Conservation (phyloP, 2,113 vertebrate species). For the Phylloscopus trochiloides region DNA sequence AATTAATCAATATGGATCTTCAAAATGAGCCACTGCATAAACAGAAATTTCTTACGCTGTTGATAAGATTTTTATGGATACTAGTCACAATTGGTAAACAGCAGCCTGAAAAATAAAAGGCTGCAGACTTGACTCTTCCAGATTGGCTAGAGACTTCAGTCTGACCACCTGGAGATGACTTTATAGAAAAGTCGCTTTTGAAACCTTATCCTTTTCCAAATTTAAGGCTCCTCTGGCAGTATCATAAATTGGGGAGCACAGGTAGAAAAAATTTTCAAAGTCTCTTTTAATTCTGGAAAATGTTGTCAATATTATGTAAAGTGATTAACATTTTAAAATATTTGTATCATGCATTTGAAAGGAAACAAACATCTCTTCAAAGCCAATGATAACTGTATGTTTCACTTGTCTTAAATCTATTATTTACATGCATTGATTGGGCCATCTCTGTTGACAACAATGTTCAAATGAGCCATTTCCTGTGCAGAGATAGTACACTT, state of each 20-base stretch:
- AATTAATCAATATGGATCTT: neutral
- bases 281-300: neutral
- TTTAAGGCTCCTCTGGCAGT: neutral
- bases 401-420: constrained; percentile 2
- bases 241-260: neutral
- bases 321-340: neutral
- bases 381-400: neutral
- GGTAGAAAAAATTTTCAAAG: neutral
- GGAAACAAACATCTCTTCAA: neutral
- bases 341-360: neutral
- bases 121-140: neutral
- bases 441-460: neutral
- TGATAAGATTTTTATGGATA: neutral
- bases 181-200: neutral
- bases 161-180: neutral
- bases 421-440: neutral
- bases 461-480: constrained; percentile 11
- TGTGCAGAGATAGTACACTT: neutral
- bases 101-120: neutral
- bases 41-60: neutral
- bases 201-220: neutral
- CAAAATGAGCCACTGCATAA: neutral
- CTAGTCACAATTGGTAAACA: neutral
- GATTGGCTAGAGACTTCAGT: neutral
- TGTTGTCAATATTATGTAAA: neutral